Conservation (phyloP, 2,797 vertebrate genomes). For the Monodelphis domestica region DNA sequence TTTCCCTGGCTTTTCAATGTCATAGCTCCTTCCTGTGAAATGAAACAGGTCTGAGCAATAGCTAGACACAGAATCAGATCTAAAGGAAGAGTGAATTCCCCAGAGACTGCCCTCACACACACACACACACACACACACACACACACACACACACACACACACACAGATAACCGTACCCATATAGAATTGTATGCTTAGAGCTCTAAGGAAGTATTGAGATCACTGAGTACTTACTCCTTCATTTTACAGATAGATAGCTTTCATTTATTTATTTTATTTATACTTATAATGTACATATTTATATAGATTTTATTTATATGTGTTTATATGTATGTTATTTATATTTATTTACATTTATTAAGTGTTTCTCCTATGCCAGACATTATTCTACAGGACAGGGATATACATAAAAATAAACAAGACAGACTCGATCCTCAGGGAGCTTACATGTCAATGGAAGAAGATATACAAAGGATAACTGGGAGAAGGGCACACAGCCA, state of each 20-base stretch:
- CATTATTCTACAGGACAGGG: not conserved
- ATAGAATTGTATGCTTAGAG: not conserved
- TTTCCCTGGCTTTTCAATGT: not conserved
- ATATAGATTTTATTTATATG: too few relatives aligned
- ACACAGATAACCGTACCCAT: not conserved
- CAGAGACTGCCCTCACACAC: not conserved
- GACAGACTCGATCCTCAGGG: not conserved
- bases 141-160: too few relatives aligned
- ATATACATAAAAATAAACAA: not conserved
- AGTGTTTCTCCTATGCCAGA: not conserved
- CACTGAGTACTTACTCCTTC: not conserved
- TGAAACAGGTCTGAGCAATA: not conserved
- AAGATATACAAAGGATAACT: not conserved
- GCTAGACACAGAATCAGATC: not conserved
- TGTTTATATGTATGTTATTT: too few relatives aligned
- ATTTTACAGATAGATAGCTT: not conserved
- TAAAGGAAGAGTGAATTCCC: not conserved
- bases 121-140: too few relatives aligned
- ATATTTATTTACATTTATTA: too few relatives aligned
- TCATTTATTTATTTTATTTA: too few relatives aligned
- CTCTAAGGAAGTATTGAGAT: not conserved
- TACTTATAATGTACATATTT: too few relatives aligned
- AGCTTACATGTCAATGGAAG: not conserved
- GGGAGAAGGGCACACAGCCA: not conserved
- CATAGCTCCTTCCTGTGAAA: not conserved